Percentiles rank a stretch among this genome's conserved stretches.
Conservation (phyloP, 2,888 invertebrate genomes). For the Erebia aethiops region DNA sequence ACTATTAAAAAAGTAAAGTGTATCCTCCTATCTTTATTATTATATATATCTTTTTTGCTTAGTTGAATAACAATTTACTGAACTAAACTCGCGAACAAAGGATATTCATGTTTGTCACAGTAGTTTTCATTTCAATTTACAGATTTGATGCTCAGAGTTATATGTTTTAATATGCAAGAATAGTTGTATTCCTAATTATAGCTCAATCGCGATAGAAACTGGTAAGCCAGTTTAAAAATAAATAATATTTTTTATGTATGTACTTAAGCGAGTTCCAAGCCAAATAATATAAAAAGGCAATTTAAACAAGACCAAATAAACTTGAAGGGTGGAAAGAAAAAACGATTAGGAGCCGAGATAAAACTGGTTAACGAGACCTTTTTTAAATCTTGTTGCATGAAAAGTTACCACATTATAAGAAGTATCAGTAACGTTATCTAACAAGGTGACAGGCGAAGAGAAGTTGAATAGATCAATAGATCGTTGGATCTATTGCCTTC, state of each 20-base stretch:
- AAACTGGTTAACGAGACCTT: conserved; percentile 12
- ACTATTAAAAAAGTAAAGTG: no score
- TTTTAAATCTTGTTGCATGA: conserved; percentile 8
- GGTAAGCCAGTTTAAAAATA: not conserved
- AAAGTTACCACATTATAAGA: conserved; percentile 10
- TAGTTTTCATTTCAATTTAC: no score
- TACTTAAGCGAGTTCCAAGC: not conserved
- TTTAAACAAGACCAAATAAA: conserved; percentile 15
- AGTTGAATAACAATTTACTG: no score
- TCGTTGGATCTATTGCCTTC: conserved; percentile 10
- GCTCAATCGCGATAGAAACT: not conserved
- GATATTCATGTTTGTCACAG: no score
- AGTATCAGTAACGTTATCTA: conserved; percentile 20
- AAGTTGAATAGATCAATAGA: conserved; percentile 5
- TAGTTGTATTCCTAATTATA: no score
- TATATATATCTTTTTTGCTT: no score
- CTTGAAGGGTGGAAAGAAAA: conserved; percentile 15
- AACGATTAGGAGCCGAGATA: conserved; percentile 15
- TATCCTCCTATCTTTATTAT: no score
- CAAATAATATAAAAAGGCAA: conserved; percentile 13
- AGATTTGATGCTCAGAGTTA: no score
- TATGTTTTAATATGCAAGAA: no score
- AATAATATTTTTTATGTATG: not conserved
- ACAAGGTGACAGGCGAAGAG: conserved; percentile 16
- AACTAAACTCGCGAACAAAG: no score